These are phyloP conservation scores for Peribatodes rhomboidaria DNA, from an alignment of 2,888 invertebrate species.

Conservation along the genomic window DNA sequence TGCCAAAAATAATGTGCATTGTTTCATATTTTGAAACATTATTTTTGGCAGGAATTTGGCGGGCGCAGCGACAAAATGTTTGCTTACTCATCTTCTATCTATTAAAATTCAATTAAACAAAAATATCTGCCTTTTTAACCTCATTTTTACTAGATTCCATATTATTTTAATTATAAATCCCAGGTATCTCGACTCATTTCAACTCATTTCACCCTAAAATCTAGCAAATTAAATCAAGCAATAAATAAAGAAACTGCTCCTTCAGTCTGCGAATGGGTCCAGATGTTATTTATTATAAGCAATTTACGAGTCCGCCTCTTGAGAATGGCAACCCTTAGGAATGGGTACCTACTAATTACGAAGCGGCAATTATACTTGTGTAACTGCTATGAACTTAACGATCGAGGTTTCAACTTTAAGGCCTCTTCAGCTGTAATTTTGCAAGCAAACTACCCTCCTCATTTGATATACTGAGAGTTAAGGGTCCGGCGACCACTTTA, in stretches of 20 bases:
- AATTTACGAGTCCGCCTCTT: constrained; percentile 34
- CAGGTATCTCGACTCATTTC: background rate
- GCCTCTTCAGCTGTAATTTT: background rate
- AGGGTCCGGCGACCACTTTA: too few relatives aligned
- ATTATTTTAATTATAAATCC: background rate
- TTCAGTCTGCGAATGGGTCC: constrained; percentile 27
- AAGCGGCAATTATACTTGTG: constrained; percentile 17
- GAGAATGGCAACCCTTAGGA: constrained; percentile 13
- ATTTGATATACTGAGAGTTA: background rate
- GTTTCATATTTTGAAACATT: too few relatives aligned
- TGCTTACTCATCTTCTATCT: too few relatives aligned
- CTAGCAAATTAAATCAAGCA: constrained; percentile 30
- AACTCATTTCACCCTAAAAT: constrained; percentile 8
- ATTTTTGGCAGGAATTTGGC: too few relatives aligned
- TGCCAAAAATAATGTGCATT: too few relatives aligned
- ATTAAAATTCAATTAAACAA: too few relatives aligned
- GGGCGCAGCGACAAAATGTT: too few relatives aligned
- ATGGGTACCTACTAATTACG: constrained; percentile 26
- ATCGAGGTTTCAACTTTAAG: constrained; percentile 14
- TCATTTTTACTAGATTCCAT: too few relatives aligned
- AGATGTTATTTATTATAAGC: constrained; percentile 48
- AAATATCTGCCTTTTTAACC: background rate
- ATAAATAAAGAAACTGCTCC: constrained; percentile 39
- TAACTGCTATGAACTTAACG: constrained; percentile 22
- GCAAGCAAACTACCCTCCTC: background rate